phyloP scores from a whole-genome alignment of 2,113 vertebrate species.

The Perccottus glenii region DNA sequence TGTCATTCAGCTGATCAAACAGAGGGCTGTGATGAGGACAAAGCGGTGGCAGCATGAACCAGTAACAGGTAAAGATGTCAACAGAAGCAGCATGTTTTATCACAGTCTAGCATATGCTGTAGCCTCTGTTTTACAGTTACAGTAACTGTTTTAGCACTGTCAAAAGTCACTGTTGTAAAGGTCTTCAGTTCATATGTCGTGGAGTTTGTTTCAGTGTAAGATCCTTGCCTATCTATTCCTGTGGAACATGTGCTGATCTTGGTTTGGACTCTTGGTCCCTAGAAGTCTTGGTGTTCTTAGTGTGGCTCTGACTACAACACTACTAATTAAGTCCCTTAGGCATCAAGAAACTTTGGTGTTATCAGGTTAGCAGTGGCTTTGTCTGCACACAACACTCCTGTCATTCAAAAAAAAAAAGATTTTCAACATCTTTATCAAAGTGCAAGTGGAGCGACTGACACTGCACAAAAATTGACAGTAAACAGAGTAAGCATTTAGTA shows the following conservation, averaged over 20 bases:
- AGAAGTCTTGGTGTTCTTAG: no score
- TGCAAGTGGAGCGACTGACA: neutral
- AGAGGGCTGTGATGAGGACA: neutral
- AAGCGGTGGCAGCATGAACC: neutral
- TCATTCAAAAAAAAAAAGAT: neutral
- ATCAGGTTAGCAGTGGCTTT: neutral
- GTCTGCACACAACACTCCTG: neutral
- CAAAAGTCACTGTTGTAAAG: no score
- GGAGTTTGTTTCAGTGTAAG: no score
- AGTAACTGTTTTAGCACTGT: neutral
- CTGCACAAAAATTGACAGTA: neutral
- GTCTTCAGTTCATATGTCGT: no score
- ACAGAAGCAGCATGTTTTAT: neutral
- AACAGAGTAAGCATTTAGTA: neutral
- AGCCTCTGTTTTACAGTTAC: neutral
- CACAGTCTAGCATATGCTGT: neutral
- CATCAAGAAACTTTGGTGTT: neutral
- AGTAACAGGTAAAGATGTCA: neutral
- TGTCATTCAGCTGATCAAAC: conserved; percentile 2
- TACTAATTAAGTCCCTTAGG: neutral
- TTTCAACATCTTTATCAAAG: neutral
- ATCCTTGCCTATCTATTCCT: no score
- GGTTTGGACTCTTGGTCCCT: no score
- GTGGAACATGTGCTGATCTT: no score
- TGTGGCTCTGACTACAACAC: neutral